Conservation (phyloP, 2,797 vertebrate species). For the Sparidentex hasta region DNA sequence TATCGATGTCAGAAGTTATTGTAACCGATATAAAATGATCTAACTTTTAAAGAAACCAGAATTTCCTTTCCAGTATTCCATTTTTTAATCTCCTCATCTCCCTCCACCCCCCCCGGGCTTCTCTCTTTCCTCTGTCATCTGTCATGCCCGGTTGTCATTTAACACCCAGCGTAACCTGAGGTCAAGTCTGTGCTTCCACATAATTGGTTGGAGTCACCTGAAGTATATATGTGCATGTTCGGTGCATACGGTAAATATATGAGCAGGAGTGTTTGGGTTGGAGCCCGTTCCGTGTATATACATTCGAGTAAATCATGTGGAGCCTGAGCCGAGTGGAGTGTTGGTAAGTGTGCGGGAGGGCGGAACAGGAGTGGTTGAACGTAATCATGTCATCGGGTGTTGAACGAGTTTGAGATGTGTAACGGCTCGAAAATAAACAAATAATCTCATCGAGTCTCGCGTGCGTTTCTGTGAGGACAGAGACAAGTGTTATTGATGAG, state of each 20-base stretch:
- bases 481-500: constrained; percentile 54
- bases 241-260: constrained; percentile 4
- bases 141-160: constrained; percentile 57
- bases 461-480: constrained; percentile 32
- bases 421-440: constrained; percentile 66
- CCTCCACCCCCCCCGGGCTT: constrained; percentile 14
- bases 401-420: constrained; percentile 56
- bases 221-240: constrained; percentile 1
- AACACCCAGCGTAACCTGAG: constrained; percentile 51
- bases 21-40: constrained; percentile 10
- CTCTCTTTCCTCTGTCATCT: constrained; percentile 46
- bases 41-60: constrained; percentile 11
- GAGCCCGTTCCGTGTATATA: constrained; percentile 53
- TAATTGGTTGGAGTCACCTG: constrained; percentile 27
- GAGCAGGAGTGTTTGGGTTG: constrained; percentile 59
- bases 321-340: constrained; percentile 44
- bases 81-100: constrained; percentile 24
- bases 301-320: constrained; percentile 62
- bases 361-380: constrained; percentile 39
- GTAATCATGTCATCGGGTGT: constrained; percentile 62
- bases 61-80: background rate
- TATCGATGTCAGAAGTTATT: background rate
- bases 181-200: constrained; percentile 34
- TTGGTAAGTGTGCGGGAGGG: constrained; percentile 37
- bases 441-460: constrained; percentile 36